Evolutionary conservation across 2,113 vertebrate genomes (phyloP).

Genomic region (Pithys albifrons): DNA sequence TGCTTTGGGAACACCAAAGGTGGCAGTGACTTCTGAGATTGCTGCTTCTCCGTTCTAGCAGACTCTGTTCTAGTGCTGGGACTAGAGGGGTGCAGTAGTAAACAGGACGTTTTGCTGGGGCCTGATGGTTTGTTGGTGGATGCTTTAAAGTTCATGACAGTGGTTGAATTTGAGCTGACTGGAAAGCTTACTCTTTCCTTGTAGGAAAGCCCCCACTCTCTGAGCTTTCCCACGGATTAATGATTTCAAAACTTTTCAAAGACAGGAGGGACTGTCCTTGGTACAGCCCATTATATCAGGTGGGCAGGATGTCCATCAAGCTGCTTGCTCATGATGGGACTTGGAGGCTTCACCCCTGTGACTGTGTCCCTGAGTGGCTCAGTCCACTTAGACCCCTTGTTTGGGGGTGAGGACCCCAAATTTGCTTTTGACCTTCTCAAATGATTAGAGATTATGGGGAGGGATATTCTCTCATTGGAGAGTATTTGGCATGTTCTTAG

Average conservation of each 20-base stretch:
- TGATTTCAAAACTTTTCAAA: background rate
- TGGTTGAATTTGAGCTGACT: background rate
- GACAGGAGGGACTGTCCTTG: background rate
- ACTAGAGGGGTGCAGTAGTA: background rate
- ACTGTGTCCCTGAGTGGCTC: background rate
- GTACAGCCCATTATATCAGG: background rate
- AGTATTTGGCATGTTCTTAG: background rate
- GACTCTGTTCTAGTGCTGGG: too few relatives aligned
- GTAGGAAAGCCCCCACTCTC: background rate
- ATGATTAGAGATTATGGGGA: too few relatives aligned
- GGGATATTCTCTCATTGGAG: background rate
- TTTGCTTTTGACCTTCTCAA: background rate
- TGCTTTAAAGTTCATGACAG: background rate
- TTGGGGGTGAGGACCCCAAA: background rate
- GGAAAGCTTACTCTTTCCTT: background rate
- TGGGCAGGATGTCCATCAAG: background rate
- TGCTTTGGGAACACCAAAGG: background rate
- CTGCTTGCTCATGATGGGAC: background rate
- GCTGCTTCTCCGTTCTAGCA: background rate
- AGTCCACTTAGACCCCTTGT: background rate
- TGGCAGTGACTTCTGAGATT: background rate
- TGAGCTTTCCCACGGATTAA: background rate
- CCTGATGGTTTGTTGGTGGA: background rate
- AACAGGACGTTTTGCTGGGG: background rate
- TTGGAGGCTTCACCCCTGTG: background rate